Evolutionary conservation across 2,888 invertebrate genomes (phyloP).

Genomic region (Agrotis puta): DNA sequence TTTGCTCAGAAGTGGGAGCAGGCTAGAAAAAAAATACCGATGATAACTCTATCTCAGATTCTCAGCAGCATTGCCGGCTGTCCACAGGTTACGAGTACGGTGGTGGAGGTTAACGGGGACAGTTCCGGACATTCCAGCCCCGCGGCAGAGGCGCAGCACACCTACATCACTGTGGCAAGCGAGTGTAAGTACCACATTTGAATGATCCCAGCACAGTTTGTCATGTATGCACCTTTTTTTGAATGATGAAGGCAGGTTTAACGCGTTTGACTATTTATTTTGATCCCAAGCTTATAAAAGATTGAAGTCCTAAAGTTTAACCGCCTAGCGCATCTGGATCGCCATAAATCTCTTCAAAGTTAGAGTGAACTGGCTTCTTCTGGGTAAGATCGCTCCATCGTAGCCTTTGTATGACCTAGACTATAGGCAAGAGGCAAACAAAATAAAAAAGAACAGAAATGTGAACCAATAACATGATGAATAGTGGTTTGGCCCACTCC

Average conservation of each 20-base stretch:
- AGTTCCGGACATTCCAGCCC: conserved; percentile 91
- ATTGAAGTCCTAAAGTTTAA: background rate
- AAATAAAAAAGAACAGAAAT: too few relatives aligned
- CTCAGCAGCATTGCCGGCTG: conserved; percentile 8
- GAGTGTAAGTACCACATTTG: conserved; percentile 49
- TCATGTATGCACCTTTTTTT: conserved; percentile 33
- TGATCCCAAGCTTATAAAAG: too few relatives aligned
- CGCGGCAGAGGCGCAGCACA: conserved; percentile 87
- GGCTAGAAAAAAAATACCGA: background rate
- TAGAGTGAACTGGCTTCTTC: too few relatives aligned
- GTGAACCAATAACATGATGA: background rate
- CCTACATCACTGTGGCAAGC: conserved; percentile 92
- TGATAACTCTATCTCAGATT: background rate
- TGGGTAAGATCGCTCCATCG: too few relatives aligned
- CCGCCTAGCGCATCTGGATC: too few relatives aligned
- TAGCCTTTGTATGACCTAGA: too few relatives aligned
- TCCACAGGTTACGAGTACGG: conserved; percentile 84
- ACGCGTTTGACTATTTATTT: too few relatives aligned
- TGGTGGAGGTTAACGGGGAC: conserved; percentile 89
- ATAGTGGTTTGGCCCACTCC: background rate
- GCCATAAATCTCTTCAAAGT: too few relatives aligned
- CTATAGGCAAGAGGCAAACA: too few relatives aligned
- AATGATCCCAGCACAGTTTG: conserved; percentile 8
- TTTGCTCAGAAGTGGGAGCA: too few relatives aligned
- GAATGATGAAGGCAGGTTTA: conserved; percentile 2